Conservation (phyloP, 37 sponge, comb jelly and placozoan genomes). For the Haliclona indistincta region DNA sequence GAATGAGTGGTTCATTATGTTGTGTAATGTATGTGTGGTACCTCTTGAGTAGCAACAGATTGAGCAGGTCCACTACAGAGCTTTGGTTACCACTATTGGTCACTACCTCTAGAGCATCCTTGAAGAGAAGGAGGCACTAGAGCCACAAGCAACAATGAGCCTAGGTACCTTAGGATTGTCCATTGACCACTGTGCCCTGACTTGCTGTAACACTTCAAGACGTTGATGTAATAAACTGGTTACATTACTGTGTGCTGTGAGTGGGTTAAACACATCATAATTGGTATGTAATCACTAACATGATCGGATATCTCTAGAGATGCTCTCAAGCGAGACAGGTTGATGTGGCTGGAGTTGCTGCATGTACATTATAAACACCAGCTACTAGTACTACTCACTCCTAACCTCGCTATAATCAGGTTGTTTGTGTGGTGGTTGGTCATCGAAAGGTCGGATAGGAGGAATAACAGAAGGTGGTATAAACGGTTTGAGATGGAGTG, state of each 20-base stretch:
- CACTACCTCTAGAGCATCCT: conserved; percentile 46
- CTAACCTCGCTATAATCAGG: too few species aligned
- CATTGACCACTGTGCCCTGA: conserved; percentile 31
- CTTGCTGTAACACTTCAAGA: conserved; percentile 9
- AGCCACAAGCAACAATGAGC: background rate
- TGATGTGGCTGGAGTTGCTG: background rate
- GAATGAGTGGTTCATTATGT: background rate
- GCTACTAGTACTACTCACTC: background rate
- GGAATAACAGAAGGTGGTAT: conserved; percentile 17
- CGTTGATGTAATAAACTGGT: conserved; percentile 33
- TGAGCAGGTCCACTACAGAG: conserved; percentile 52
- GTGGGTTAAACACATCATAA: background rate
- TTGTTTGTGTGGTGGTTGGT: background rate
- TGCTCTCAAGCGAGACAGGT: background rate
- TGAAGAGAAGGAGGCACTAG: background rate
- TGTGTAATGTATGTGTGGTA: too few species aligned
- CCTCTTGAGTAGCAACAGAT: conserved; percentile 47
- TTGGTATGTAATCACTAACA: background rate
- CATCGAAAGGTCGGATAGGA: background rate
- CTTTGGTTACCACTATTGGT: conserved; percentile 55
- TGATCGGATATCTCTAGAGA: conserved; percentile 1
- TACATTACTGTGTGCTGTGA: conserved; percentile 47
- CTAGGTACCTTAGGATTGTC: conserved; percentile 34
- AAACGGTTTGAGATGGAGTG: background rate
- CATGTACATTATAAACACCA: background rate